Conservation (phyloP, 2,797 vertebrate genomes). For the Enteromius afrohamiltoni region DNA sequence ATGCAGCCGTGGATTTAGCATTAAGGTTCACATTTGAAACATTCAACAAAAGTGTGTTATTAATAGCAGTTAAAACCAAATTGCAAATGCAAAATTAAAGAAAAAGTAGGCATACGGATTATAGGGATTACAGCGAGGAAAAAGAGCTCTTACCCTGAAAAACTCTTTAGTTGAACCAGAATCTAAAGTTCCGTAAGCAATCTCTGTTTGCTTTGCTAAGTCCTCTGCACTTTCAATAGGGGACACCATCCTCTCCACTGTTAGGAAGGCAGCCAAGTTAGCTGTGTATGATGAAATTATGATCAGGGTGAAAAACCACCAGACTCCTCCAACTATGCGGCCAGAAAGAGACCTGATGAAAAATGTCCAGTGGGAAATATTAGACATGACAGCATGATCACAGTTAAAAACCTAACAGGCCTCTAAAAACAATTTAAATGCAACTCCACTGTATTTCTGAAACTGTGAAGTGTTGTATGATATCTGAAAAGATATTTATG, state of each 20-base stretch:
- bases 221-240: constrained; percentile 99
- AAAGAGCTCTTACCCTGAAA: constrained; percentile 88
- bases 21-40: not conserved
- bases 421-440: not conserved
- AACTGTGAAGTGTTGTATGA: not conserved
- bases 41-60: not conserved
- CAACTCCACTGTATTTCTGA: not conserved
- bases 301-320: constrained; percentile 99
- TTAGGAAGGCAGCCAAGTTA: constrained; percentile 99
- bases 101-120: not conserved
- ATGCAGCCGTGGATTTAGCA: not conserved
- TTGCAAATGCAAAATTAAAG: not conserved
- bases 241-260: constrained; percentile 99
- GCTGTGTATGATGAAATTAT: constrained; percentile 99
- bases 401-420: not conserved
- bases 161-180: constrained; percentile 99
- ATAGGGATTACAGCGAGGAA: not conserved
- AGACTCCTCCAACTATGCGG: constrained; percentile 98
- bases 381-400: not conserved
- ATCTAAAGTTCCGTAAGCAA: constrained; percentile 98
- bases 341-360: constrained; percentile 92
- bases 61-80: not conserved
- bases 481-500: not conserved
- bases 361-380: constrained; percentile 44
- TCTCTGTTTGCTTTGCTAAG: constrained; percentile 97